These are phyloP conservation scores for Rhaphigaster nebulosa DNA, from an alignment of 2,888 invertebrate species.

Conservation along the genomic window DNA sequence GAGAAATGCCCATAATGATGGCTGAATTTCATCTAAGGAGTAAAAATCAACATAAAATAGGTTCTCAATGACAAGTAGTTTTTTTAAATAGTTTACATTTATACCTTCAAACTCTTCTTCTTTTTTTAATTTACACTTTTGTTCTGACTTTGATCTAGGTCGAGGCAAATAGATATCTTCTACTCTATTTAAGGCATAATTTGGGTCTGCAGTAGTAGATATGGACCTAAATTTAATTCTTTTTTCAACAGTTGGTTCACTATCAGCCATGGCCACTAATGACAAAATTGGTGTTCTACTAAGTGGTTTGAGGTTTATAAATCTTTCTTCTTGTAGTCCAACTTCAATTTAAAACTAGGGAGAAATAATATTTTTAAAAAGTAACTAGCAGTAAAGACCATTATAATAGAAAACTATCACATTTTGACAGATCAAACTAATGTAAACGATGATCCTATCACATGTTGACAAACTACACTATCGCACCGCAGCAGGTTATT, in stretches of 20 bases:
- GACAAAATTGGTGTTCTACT: background rate
- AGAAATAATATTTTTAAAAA: background rate
- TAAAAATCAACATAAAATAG: background rate
- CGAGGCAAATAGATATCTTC: constrained; percentile 64
- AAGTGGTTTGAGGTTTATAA: background rate
- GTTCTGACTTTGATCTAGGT: constrained; percentile 66
- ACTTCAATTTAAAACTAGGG: background rate
- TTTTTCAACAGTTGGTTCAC: constrained; percentile 60
- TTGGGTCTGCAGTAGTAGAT: constrained; percentile 65
- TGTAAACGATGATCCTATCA: background rate
- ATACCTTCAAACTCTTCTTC: constrained; percentile 61
- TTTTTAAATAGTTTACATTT: constrained; percentile 21
- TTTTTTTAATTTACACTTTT: constrained; percentile 64
- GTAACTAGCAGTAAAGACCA: background rate
- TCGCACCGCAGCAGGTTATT: background rate
- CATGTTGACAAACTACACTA: constrained; percentile 46
- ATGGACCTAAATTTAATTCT: constrained; percentile 66
- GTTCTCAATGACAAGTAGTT: background rate
- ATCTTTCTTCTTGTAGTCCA: background rate
- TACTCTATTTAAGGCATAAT: constrained; percentile 63
- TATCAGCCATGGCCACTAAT: constrained; percentile 2
- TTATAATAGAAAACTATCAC: background rate
- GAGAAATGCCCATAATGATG: constrained; percentile 75
- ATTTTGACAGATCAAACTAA: background rate
- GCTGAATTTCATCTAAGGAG: constrained; percentile 62